These are phyloP conservation scores for Trichomalopsis sarcophagae DNA, from an alignment of 1,140 invertebrate species.

Conservation along the genomic window DNA sequence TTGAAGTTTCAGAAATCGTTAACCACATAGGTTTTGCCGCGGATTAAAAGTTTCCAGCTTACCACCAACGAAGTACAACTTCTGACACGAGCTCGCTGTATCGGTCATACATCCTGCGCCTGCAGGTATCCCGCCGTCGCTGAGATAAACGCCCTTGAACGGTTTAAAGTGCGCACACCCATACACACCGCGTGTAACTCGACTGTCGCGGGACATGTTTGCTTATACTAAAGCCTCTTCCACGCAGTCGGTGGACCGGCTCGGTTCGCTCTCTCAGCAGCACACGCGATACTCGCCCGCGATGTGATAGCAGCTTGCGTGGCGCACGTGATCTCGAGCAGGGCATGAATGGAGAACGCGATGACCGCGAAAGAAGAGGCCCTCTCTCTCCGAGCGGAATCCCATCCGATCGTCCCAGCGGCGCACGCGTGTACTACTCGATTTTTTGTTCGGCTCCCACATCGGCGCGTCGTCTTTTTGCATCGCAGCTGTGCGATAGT, in stretches of 20 bases:
- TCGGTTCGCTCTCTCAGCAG: too few species aligned
- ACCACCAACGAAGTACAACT: too few species aligned
- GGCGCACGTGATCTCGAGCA: not conserved
- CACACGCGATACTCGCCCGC: not conserved
- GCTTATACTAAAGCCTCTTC: not conserved
- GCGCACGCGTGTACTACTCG: not conserved
- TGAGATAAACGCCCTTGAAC: not conserved
- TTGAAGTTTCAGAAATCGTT: too few species aligned
- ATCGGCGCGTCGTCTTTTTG: not conserved
- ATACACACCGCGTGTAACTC: not conserved
- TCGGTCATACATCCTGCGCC: too few species aligned
- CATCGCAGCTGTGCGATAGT: not conserved
- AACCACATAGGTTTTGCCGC: too few species aligned
- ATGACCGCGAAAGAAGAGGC: not conserved
- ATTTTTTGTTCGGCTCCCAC: not conserved
- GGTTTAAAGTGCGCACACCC: not conserved
- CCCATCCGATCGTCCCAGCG: not conserved
- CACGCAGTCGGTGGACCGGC: too few species aligned
- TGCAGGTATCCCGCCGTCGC: not conserved
- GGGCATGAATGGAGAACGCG: not conserved
- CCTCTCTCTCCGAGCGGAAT: not conserved
- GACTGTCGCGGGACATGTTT: not conserved
- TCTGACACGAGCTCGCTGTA: too few species aligned
- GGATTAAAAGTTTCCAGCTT: too few species aligned
- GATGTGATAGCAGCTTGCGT: not conserved